phyloP scores from a whole-genome alignment of 2,113 vertebrate genomes.

The Otocyon megalotis region DNA sequence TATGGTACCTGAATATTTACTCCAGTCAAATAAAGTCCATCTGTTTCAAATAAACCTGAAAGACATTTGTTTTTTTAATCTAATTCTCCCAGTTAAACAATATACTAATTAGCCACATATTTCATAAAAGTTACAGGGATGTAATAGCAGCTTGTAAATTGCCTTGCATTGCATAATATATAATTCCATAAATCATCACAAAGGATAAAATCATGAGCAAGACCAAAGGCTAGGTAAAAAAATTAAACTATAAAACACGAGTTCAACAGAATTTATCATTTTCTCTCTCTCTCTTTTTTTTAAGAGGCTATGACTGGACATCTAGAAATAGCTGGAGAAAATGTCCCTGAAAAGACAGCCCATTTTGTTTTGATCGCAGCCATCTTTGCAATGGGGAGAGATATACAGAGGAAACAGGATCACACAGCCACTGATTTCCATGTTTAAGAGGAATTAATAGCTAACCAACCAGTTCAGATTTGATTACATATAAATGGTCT shows the following conservation, averaged over 20 bases:
- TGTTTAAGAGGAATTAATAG: constrained; percentile 78
- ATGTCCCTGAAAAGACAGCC: constrained; percentile 25
- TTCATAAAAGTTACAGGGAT: constrained; percentile 86
- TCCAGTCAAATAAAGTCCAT: constrained; percentile 75
- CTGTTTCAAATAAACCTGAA: constrained; percentile 71
- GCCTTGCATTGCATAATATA: constrained; percentile 79
- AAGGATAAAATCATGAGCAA: constrained; percentile 80
- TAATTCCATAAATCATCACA: constrained; percentile 83
- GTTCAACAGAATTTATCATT: constrained; percentile 65
- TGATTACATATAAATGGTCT: constrained; percentile 74
- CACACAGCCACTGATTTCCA: constrained; percentile 67
- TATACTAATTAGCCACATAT: constrained; percentile 84
- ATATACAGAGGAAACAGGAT: constrained; percentile 45
- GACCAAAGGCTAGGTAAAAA: constrained; percentile 70
- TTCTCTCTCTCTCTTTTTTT: constrained; percentile 56
- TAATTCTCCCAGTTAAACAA: constrained; percentile 77
- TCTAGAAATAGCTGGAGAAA: constrained; percentile 66
- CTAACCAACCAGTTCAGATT: constrained; percentile 73
- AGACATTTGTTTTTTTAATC: constrained; percentile 68
- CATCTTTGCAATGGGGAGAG: constrained; percentile 68
- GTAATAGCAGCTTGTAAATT: constrained; percentile 80
- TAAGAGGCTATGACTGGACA: constrained; percentile 66
- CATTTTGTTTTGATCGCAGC: constrained; percentile 69
- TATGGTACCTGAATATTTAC: constrained; percentile 75
- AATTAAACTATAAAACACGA: constrained; percentile 86